A percentile compares a stretch with the other conserved stretches of the same genome.
Conservation (phyloP, 2,113 vertebrate genomes). For the Callaeas wilsoni region DNA sequence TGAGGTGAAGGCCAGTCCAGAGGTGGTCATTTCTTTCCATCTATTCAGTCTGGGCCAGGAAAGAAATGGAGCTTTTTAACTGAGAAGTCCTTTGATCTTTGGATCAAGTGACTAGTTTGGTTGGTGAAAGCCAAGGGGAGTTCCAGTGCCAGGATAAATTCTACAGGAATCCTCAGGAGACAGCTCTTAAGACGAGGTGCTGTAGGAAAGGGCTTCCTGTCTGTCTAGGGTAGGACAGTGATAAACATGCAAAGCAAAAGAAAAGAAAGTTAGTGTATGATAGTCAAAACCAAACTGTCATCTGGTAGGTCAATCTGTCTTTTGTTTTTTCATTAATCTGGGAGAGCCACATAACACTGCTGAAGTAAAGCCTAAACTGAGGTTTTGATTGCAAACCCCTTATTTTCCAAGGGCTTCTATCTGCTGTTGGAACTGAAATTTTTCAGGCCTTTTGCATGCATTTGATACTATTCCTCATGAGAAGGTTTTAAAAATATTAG, state of each 20-base stretch:
- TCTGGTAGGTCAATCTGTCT: background rate
- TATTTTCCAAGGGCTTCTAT: background rate
- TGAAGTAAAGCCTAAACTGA: background rate
- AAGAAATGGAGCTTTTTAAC: background rate
- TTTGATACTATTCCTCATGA: background rate
- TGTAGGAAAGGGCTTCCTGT: background rate
- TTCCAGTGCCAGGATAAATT: background rate
- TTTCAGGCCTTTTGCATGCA: background rate
- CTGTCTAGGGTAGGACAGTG: background rate
- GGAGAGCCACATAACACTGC: background rate
- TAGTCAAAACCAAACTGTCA: background rate
- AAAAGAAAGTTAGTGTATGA: background rate
- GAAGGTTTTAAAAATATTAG: background rate
- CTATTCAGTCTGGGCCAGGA: background rate
- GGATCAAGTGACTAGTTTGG: background rate
- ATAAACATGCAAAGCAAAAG: background rate
- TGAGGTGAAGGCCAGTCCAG: background rate
- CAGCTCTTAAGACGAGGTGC: background rate
- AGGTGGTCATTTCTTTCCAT: background rate
- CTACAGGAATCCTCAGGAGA: background rate
- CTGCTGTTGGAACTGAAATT: background rate
- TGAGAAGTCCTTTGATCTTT: slow-evolving; percentile 17
- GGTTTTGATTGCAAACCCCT: background rate
- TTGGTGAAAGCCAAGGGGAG: background rate
- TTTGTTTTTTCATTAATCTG: background rate